Evolutionary conservation across 2,888 invertebrate genomes (phyloP), one percentile per base, ranked within the genome.

Genomic region (Drosophila birchii): DNA sequence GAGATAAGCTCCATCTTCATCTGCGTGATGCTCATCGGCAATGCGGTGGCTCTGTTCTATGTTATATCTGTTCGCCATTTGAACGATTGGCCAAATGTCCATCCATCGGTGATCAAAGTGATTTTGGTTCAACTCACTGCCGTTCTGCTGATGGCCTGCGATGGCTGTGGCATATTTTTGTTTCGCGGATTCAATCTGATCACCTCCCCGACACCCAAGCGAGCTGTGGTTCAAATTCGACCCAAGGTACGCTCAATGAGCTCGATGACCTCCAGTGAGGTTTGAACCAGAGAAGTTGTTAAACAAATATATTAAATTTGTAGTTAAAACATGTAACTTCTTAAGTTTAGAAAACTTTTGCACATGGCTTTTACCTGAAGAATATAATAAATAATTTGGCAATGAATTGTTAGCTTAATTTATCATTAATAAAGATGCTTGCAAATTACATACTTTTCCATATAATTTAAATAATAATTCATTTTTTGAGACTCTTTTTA

Each of bases 31-130:
- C 94, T 97, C 64, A 95, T 96, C 91, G 96, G 96, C 41, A 97
- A 97, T 92, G 93, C 96, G 57, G 96, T 97, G 96, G 96, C 96
- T 36, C 92, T 98, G 45, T 95, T 96, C 88, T 96, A 98, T 86
- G 95, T 99, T 90, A 96, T 96, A 91, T 94, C 95, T 78, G 97
- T 99, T 3, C 95, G 94, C 76, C 98, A 98, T 89, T 95, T 95
- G 74, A 99, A 98, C 8, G 97, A 98, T 80, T 99, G 99, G 99
- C 92, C 98, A 62, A 97, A 98, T 79, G 98, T 99, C 80, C 99
- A 99, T 8, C 96, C 61, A n/a, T 45, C 72, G 9, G 34, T 60
- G 7, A 12, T 61, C 36, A 39, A 12, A 14, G 55, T 61, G 8
- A 6, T 56, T 12, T 4, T 61, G 32, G 49, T 56, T 18, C 38